Percentiles rank a stretch among this genome's conserved stretches.
Evolutionary conservation across 2,113 vertebrate genomes (phyloP).

Genomic region (Phyllostomus hastatus): DNA sequence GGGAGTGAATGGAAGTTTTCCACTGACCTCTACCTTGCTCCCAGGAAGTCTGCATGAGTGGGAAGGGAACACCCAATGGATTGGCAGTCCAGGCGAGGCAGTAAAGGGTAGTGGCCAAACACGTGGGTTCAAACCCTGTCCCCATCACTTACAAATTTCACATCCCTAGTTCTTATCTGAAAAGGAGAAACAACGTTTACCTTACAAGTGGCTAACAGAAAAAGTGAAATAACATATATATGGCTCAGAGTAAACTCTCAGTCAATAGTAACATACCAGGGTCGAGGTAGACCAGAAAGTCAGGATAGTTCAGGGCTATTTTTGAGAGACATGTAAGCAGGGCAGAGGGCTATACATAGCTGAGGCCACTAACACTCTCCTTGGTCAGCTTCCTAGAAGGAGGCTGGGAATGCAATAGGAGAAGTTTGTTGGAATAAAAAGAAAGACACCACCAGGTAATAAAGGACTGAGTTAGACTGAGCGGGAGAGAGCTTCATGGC

Average conservation of each 20-base stretch:
- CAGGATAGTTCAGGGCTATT: neutral
- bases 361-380: neutral
- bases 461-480: neutral
- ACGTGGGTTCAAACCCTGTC: neutral
- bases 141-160: neutral
- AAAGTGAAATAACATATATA: neutral
- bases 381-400: neutral
- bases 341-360: neutral
- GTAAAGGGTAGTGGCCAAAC: neutral
- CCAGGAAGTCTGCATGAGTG: neutral
- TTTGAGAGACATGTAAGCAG: neutral
- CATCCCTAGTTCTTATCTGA: neutral
- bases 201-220: neutral
- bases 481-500: neutral
- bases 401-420: neutral
- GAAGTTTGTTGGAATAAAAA: neutral
- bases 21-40: neutral
- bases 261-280: neutral
- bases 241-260: neutral
- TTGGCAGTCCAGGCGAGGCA: neutral
- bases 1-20: neutral
- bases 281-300: conserved; percentile 11
- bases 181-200: neutral
- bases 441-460: neutral
- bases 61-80: neutral